A percentile compares a stretch with the other conserved stretches of the same genome.
These are phyloP conservation scores for Sycophila sp. DNA, from an alignment of 1,140 invertebrate genomes.

Conservation along the genomic window DNA sequence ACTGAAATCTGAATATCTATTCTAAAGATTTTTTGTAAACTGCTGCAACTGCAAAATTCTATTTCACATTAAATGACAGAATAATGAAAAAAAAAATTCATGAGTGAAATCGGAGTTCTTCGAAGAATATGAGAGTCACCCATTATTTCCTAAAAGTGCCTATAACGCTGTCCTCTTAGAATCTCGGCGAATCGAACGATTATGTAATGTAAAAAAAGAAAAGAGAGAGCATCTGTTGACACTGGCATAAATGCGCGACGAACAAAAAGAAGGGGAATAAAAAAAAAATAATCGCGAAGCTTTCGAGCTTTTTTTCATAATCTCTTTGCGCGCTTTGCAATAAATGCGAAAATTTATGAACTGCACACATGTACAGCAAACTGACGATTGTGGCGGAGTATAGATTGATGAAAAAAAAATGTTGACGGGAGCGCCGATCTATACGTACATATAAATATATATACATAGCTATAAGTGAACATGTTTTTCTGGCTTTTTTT, in stretches of 20 bases:
- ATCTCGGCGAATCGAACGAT: constrained; percentile 13
- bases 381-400: background rate
- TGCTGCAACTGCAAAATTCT: no score
- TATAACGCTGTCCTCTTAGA: constrained; percentile 54
- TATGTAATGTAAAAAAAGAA: constrained; percentile 17
- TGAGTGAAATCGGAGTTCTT: background rate
- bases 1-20: background rate
- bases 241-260: background rate
- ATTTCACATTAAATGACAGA: no score
- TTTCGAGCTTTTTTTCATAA: background rate
- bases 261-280: background rate
- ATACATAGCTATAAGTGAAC: constrained; percentile 13
- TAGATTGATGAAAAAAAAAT: background rate
- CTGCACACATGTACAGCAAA: constrained; percentile 15
- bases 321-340: constrained; percentile 19
- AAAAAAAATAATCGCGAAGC: background rate
- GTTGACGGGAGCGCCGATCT: constrained; percentile 6
- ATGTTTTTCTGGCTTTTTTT: constrained; percentile 25
- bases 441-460: constrained; percentile 10
- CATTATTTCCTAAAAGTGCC: constrained; percentile 62
- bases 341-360: constrained; percentile 7
- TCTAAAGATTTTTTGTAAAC: no score
- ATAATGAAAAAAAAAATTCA: no score
- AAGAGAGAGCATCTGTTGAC: background rate
- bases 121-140: background rate